Conservation (phyloP, 2,888 invertebrate species). For the Odontomyia ornata region DNA sequence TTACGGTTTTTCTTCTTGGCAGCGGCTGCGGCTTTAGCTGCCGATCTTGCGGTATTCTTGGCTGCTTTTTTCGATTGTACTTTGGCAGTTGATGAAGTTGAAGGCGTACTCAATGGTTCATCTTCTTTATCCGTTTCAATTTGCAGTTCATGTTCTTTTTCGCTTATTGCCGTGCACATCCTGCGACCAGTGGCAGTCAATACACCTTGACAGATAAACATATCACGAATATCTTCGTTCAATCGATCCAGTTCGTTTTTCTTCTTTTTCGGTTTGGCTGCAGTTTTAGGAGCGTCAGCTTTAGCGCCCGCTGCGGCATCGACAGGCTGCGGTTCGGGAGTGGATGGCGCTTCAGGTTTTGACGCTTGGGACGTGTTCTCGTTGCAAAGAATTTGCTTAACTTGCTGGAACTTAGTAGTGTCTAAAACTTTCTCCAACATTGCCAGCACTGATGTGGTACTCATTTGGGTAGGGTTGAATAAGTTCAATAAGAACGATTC, state of each 20-base stretch:
- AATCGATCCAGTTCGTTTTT: conserved; percentile 69
- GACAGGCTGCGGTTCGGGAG: conserved; percentile 16
- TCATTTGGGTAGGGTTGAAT: conserved; percentile 53
- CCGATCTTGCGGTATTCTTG: not conserved
- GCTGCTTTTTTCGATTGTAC: not conserved
- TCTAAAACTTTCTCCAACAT: conserved; percentile 56
- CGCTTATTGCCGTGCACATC: conserved; percentile 67
- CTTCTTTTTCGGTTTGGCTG: not conserved
- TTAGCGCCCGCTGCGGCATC: not conserved
- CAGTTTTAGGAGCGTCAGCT: not conserved
- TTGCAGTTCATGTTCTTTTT: conserved; percentile 50
- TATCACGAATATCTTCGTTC: conserved; percentile 72
- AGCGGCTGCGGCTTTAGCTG: not conserved
- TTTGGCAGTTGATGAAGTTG: not conserved
- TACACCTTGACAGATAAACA: conserved; percentile 70
- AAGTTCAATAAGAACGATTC: conserved; percentile 56
- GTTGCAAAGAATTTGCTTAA: conserved; percentile 53
- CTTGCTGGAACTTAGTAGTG: conserved; percentile 54
- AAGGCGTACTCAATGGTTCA: not conserved
- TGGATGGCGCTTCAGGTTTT: conserved; percentile 10
- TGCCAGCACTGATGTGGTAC: conserved; percentile 53
- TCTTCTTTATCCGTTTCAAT: not conserved
- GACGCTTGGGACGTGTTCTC: no score
- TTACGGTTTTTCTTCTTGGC: not conserved
- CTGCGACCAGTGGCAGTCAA: conserved; percentile 70